Evolutionary conservation across 2,797 vertebrate genomes (phyloP), one percentile per base, ranked within the genome.

Genomic region (Poeciliopsis paucimaculata): DNA sequence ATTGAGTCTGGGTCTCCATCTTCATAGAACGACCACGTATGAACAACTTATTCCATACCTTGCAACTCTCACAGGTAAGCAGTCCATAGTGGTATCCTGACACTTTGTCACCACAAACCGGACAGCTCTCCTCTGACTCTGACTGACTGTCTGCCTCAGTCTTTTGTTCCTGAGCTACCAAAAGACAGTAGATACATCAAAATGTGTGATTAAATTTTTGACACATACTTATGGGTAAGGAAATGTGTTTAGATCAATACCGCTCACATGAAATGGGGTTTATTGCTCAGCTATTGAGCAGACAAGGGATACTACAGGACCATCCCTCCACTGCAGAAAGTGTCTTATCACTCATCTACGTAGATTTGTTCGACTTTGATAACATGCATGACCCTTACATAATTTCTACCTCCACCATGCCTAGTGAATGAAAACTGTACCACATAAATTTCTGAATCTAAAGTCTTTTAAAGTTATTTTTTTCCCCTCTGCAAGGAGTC

Each of bases 11-110:
- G 2, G 46, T 75, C 3, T 62, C n/a, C 3, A 15, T 16, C n/a
- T 39, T 36, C 23, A 11, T 28, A 75, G 23, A 39, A 39, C n/a
- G 39, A 3, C 18, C 3, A 26, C 2, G 55, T 10, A 49, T 36
- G 15, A 55, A 76, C 77, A 77, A 0, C 2, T 11, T 15, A 2
- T 82, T 2, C 15, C 49, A 83, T 91, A 95, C 96, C 95, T 97
- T 97, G 91, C 96, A 97, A 88, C 96, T 96, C 92, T 97, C 96
- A 81, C 96, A 97, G 46, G 96, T 97, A 74, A 96, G 95, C 73
- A 97, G 93, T 46, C 96, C 96, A 82, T 97, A 97, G 88, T 97
- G 96, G 82, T 96, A 97, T 79, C 96, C 96, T 6, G 96, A 97
- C 72, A 97, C 95, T 82, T 94, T 94, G 93, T 97, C 96, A 53